Evolutionary conservation across 2,888 invertebrate species (phyloP).

Genomic region (Agrilus biguttatus): DNA sequence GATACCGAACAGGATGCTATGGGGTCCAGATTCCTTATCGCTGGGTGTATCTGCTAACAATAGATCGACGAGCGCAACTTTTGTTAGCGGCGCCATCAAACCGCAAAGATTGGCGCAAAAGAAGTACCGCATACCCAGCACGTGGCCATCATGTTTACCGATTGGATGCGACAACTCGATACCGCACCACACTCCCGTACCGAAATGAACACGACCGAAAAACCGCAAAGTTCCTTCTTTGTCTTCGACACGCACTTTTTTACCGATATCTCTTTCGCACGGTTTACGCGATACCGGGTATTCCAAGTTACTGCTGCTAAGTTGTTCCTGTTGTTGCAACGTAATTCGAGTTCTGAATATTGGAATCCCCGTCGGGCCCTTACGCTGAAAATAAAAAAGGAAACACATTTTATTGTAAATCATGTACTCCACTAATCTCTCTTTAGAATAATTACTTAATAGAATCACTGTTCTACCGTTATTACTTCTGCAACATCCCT

Average conservation of each 20-base stretch:
- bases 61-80: conserved; percentile 28
- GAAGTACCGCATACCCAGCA: conserved; percentile 48
- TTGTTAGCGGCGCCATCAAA: conserved; percentile 45
- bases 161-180: conserved; percentile 41
- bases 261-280: conserved; percentile 19
- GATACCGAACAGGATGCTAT: conserved; percentile 43
- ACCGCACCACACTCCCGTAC: conserved; percentile 49
- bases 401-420: background rate
- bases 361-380: conserved; percentile 24
- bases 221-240: conserved; percentile 38
- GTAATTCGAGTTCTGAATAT: conserved; percentile 24
- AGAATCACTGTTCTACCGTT: too few relatives aligned
- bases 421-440: too few relatives aligned
- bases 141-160: conserved; percentile 49
- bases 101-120: conserved; percentile 42
- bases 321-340: conserved; percentile 7
- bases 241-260: conserved; percentile 22
- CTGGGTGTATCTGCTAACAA: conserved; percentile 34
- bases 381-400: conserved; percentile 18
- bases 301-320: conserved; percentile 3
- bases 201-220: conserved; percentile 38
- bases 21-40: conserved; percentile 39
- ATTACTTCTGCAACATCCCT: too few relatives aligned
- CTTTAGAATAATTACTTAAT: too few relatives aligned
- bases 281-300: conserved; percentile 6